phyloP scores from a whole-genome alignment of 2,888 invertebrate genomes.

The Arrhopalites spinosus region DNA sequence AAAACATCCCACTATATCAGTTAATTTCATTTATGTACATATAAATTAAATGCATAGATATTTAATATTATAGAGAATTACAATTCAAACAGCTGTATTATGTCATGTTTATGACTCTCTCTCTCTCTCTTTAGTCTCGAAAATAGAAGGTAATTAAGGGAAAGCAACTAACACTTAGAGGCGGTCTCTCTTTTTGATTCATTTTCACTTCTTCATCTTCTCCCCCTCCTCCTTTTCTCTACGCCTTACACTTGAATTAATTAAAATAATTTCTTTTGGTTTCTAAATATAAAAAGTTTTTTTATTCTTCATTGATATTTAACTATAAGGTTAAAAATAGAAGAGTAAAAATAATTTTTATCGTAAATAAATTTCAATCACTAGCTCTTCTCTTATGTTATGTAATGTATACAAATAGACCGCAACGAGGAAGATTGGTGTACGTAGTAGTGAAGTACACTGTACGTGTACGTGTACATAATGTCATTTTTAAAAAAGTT shows the following conservation, averaged over 20 bases:
- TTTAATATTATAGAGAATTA: slow-evolving; percentile 4
- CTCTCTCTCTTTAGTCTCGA: neutral
- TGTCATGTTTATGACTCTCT: slow-evolving; percentile 20
- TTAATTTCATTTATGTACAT: neutral
- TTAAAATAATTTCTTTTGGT: neutral
- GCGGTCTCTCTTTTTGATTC: neutral
- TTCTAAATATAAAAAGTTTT: too few relatives aligned
- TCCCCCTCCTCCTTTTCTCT: neutral
- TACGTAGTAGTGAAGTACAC: too few relatives aligned
- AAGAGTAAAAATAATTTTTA: too few relatives aligned
- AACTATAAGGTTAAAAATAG: too few relatives aligned
- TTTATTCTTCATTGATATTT: too few relatives aligned
- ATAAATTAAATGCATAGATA: neutral
- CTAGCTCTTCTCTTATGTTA: too few relatives aligned
- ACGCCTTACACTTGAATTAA: too few relatives aligned
- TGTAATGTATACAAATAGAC: too few relatives aligned
- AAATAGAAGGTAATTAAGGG: slow-evolving; percentile 16
- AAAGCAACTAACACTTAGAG: neutral
- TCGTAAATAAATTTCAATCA: too few relatives aligned
- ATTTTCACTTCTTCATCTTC: neutral
- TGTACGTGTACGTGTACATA: too few relatives aligned
- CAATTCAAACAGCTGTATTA: slow-evolving; percentile 24
- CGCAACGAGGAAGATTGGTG: too few relatives aligned
- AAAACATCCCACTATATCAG: neutral
- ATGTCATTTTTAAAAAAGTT: too few relatives aligned